Conservation (phyloP, 2,113 vertebrate species). For the Archocentrus centrarchus region DNA sequence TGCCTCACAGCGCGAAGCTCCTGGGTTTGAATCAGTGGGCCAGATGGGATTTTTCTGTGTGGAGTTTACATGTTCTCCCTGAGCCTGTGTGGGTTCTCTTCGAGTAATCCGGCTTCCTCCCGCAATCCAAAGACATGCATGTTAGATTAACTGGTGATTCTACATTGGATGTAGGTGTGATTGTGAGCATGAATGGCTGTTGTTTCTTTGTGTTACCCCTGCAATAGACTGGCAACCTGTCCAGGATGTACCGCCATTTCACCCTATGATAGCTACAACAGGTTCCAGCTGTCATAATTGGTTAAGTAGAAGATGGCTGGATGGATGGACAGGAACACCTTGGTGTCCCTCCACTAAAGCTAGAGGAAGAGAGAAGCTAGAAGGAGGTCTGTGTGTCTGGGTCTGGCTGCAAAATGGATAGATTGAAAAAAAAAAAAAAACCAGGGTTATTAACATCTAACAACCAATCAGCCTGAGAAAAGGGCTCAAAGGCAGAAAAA, state of each 20-base stretch:
- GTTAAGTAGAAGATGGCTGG: background rate
- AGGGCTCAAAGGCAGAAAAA: background rate
- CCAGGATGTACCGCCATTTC: too few relatives aligned
- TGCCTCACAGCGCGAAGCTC: background rate
- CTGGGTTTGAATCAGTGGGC: too few relatives aligned
- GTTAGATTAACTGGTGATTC: too few relatives aligned
- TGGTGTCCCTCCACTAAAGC: background rate
- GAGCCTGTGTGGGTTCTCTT: background rate
- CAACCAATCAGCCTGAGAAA: background rate
- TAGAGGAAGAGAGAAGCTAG: background rate
- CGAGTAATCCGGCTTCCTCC: background rate
- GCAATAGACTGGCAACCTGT: too few relatives aligned
- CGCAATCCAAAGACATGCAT: background rate
- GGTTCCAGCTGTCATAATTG: background rate
- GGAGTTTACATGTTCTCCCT: background rate
- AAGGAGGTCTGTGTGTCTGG: background rate
- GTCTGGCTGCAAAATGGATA: background rate
- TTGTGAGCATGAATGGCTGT: too few relatives aligned
- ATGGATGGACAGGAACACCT: background rate
- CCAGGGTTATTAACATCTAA: background rate
- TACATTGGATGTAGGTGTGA: too few relatives aligned
- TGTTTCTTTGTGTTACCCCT: too few relatives aligned
- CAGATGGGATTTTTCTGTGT: background rate
- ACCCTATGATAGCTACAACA: background rate
- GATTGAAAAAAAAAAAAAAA: background rate